Base-by-base conservation (phyloP, 2,113 vertebrate species). In the Pituophis catenifer region DNA sequence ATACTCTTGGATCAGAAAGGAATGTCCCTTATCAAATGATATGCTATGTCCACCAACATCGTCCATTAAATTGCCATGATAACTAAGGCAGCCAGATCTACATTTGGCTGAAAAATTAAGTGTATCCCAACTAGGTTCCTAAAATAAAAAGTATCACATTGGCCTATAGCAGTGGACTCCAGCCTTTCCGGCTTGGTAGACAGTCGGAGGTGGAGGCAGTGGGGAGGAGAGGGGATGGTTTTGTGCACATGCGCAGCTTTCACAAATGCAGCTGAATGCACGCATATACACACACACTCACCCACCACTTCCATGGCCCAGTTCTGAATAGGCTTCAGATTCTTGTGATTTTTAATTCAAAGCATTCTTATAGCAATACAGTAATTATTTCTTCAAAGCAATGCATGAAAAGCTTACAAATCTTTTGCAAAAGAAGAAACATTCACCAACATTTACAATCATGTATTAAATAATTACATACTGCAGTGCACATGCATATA, bases 121-220 rank as follows among this genome's bases (percentile, higher is more conserved):
- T 24, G 24, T 13, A 13, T n/a, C 48, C 12, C 88, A 58, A 4
- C 10, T 70, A 75, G 38, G 89, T 33, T 81, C 6, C n/a, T 81
- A 81, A 81, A 2, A 81, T 81, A 38, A 38, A 81, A 81, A 33
- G 33, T 19, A 33, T 33, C 70, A 29, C 44, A 65, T 48, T 52
- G 29, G 1, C 29, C 57, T 19, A 44, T 8, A 62, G 24, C 4
- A 12, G 26, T 13, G 29, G 29, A 13, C 62, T 70, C 62, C 62
- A 70, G n/a, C 12, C 29, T 70, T 70, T 70, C 26, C 4, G 1
- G 58, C 58, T 70, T 70, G 62, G 11, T 10, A n/a, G 62, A 70
- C 62, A 13, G 11, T 11, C 0, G 10, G 11, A 65, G 26, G 11
- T 5, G 3, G 62, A 5, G 62, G 1, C 0, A 0, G 58, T 3